These are phyloP conservation scores for Rhabdophis nuchalis DNA, from an alignment of 2,797 vertebrate genomes.

Conservation along the genomic window DNA sequence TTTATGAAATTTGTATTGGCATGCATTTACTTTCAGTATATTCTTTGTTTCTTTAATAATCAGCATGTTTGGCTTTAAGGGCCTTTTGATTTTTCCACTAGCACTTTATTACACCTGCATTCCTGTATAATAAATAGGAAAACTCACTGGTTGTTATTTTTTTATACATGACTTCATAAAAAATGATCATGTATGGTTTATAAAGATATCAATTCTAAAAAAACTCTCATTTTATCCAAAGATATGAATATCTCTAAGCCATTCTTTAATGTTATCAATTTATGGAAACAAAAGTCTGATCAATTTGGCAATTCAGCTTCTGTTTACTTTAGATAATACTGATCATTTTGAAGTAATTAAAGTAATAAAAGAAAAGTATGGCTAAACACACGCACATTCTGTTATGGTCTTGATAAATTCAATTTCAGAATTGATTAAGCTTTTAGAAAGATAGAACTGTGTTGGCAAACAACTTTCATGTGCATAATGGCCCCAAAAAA, in stretches of 20 bases:
- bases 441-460: background rate
- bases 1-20: constrained; percentile 40
- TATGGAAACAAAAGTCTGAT: background rate
- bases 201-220: background rate
- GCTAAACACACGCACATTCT: background rate
- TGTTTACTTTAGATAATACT: background rate
- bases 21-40: constrained; percentile 27
- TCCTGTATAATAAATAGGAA: no score
- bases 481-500: background rate
- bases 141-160: background rate
- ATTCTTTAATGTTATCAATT: background rate
- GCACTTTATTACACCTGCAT: background rate
- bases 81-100: background rate
- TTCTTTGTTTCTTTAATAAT: constrained; percentile 40
- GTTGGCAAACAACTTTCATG: background rate
- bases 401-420: background rate
- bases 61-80: constrained; percentile 13
- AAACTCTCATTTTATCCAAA: background rate
- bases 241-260: background rate
- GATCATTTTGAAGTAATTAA: background rate
- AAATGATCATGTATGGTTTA: background rate
- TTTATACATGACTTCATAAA: background rate
- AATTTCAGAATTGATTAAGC: background rate
- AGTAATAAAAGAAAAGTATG: background rate
- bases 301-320: background rate